Evolutionary conservation across 2,888 invertebrate species (phyloP), one percentile per base, ranked within the genome.

Genomic region (Barypeithes pellucidus): DNA sequence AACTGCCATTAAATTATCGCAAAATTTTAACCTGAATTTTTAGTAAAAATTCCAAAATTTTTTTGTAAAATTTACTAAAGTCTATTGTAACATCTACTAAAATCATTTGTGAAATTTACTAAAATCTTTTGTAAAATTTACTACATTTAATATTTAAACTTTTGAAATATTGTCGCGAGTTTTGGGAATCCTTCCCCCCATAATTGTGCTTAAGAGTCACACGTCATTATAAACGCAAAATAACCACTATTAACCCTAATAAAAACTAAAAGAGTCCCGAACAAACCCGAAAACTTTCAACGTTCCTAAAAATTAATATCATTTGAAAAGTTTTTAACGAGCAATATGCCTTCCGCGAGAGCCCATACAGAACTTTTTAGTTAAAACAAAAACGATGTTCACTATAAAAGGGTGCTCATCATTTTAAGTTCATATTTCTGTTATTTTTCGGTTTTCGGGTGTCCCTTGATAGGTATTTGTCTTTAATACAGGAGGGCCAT

Each of bases 311-410:
- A 67, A 72, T 72, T 41, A 62, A 73, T 71, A 65, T 59, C 24
- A 65, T 73, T 73, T 54, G 50, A 63, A 73, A 73, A 73, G 60
- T 73, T 73, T 73, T 69, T 73, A 69, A 73, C 29, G 73, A 73
- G 69, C 69, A 61, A 69, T 67, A 69, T 69, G 66, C 67, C 69
- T 73, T 45, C 14, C 50, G n/a, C 67, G 52, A 62, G 62, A 66
- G 39, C 18, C 69, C 73, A 66, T 61, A 69, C 59, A 54, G 65
- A 73, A 73, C 69, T 73, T 69, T 66, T 65, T 52, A 69, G 68
- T 69, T 73, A 69, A 73, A 73, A 69, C 73, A 66, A 70, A 73
- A 73, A 69, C 69, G 69, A 52, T 73, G 73, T 73, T 65, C 66
- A 65, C 73, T 54, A 67, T 70, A 65, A 73, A 73, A 73, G 73